phyloP scores from a whole-genome alignment of 1,140 invertebrate genomes.

The Lepidurus apus region DNA sequence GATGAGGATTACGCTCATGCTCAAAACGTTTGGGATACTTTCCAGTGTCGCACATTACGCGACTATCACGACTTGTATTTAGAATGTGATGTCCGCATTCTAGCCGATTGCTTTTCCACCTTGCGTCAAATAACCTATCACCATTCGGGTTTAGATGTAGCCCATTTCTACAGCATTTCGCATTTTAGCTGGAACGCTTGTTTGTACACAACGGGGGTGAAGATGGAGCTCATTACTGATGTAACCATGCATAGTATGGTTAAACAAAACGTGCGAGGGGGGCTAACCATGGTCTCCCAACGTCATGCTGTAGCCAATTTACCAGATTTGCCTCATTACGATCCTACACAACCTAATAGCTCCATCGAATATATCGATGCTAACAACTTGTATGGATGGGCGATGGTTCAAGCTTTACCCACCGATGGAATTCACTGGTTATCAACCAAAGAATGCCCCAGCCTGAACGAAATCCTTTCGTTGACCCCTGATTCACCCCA shows the following conservation, averaged over 20 bases:
- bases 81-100: too few relatives aligned
- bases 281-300: background rate
- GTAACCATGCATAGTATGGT: background rate
- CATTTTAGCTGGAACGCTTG: background rate
- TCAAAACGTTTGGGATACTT: too few relatives aligned
- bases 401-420: background rate
- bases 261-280: background rate
- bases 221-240: background rate
- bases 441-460: background rate
- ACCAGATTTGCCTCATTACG: background rate
- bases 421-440: background rate
- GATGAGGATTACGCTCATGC: background rate
- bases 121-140: too few relatives aligned
- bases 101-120: too few relatives aligned
- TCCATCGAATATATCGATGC: too few relatives aligned
- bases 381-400: background rate
- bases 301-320: background rate
- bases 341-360: background rate
- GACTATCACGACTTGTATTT: too few relatives aligned
- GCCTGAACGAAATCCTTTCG: background rate
- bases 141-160: background rate
- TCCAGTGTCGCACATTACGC: too few relatives aligned
- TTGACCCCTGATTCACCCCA: background rate
- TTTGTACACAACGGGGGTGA: background rate
- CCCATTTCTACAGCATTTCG: background rate